Evolutionary conservation across 2,113 vertebrate genomes (phyloP), one percentile per base, ranked within the genome.

Genomic region (Myxocyprinus asiaticus): DNA sequence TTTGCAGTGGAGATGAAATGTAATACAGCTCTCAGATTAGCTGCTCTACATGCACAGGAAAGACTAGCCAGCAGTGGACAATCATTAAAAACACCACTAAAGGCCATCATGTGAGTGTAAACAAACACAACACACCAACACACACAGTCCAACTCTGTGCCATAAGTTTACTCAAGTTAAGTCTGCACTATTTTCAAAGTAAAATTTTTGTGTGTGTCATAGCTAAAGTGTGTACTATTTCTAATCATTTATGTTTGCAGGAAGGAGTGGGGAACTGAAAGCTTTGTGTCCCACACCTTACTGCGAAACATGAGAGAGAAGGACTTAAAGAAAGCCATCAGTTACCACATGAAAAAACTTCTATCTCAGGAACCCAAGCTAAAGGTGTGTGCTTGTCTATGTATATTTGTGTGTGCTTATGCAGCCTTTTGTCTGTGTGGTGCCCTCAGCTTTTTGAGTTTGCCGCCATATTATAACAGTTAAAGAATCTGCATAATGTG

Each of bases 1-100:
- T 98, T 96, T 87, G 97, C 97, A 0, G 90, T 98, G 68, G 97
- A 99, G 79, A 99, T 98, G 97, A 96, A 97, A 79, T 98, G 97
- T 80, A 98, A 96, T 64, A 89, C 95, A 0, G 98, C 97, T 0
- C 81, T 99, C 72, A 92, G 95, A 2, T 93, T 99, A 4, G 96
- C 97, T 6, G 97, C 98, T 0, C 88, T 99, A 86, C 95, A 98
- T 84, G 96, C 97, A 58, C 96, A 97, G 88, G 98, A 99, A 83
- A 93, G 96, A 82, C 90, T 97, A 81, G 94, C 91, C 0, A 90
- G 93, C 0, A 96, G 95, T 7, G 95, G 96, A 64, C 96, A 95
- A 81, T 93, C 95, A 0, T 94, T 94, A 80, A 98, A 97, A 91
- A 94, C 96, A 81, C 97, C 95, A 81, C 66, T 98, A 82, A 99